Evolutionary conservation across 2,797 vertebrate genomes (phyloP).

Genomic region (Agapornis canus): DNA sequence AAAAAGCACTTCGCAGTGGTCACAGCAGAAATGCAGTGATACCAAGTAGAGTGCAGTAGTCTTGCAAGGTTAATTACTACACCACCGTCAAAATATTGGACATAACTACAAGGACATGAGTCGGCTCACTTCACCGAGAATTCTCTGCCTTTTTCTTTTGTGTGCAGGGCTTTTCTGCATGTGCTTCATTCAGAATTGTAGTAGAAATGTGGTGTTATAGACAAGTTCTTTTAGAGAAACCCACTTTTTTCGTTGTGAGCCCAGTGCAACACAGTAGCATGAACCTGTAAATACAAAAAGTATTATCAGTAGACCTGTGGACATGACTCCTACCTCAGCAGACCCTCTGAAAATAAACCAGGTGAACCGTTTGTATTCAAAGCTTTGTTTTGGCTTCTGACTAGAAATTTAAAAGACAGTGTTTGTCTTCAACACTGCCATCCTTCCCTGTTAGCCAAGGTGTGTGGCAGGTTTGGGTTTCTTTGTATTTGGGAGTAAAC

Average conservation of each 20-base stretch:
- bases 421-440: neutral
- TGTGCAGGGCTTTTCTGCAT: neutral
- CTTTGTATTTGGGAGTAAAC: conserved; percentile 16
- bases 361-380: neutral
- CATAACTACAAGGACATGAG: conserved; percentile 42
- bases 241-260: neutral
- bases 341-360: neutral
- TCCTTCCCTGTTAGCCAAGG: neutral
- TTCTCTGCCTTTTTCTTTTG: neutral
- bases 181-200: conserved; percentile 7
- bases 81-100: conserved; percentile 70
- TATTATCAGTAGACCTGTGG: neutral
- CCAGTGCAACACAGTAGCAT: rapidly evolving
- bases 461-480: neutral
- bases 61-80: conserved; percentile 65
- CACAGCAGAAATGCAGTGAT: conserved; percentile 54
- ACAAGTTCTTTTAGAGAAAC: neutral
- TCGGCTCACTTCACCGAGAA: neutral
- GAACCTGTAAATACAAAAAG: neutral
- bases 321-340: neutral
- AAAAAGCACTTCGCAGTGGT: conserved; percentile 69
- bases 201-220: neutral
- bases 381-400: conserved; percentile 2
- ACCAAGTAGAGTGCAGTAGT: conserved; percentile 36
- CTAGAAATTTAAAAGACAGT: neutral